phyloP scores from a whole-genome alignment of 2,888 invertebrate species.

The Meliscaeva auricollis region DNA sequence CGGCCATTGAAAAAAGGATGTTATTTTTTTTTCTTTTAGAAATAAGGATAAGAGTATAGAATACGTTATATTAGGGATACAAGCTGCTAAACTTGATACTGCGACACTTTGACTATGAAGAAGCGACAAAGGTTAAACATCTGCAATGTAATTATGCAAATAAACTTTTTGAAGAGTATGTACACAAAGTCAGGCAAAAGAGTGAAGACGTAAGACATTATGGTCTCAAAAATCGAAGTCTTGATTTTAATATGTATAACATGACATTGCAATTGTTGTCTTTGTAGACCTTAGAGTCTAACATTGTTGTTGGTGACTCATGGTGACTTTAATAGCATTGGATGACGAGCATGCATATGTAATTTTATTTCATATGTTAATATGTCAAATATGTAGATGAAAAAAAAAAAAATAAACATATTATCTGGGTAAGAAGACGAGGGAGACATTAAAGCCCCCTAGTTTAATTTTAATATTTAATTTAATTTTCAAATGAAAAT shows the following conservation, averaged over 20 bases:
- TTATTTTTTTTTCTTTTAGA: neutral
- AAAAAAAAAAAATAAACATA: too few relatives aligned
- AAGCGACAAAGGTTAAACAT: neutral
- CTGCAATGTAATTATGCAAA: neutral
- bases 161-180: neutral
- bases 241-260: too few relatives aligned
- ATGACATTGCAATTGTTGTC: too few relatives aligned
- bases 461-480: neutral
- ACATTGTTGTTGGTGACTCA: too few relatives aligned
- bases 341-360: too few relatives aligned
- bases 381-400: too few relatives aligned
- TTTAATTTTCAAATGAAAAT: neutral
- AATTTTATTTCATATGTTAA: too few relatives aligned
- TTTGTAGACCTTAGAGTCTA: too few relatives aligned
- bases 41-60: neutral
- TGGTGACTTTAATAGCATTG: too few relatives aligned
- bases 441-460: too few relatives aligned
- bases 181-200: neutral
- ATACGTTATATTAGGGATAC: neutral
- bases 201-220: neutral
- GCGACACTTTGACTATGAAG: neutral
- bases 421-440: too few relatives aligned
- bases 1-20: neutral
- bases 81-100: slow-evolving; percentile 10
- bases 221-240: too few relatives aligned